Conservation (phyloP, 2,113 vertebrate genomes). For the Cryptomyrus ogoouensis region DNA sequence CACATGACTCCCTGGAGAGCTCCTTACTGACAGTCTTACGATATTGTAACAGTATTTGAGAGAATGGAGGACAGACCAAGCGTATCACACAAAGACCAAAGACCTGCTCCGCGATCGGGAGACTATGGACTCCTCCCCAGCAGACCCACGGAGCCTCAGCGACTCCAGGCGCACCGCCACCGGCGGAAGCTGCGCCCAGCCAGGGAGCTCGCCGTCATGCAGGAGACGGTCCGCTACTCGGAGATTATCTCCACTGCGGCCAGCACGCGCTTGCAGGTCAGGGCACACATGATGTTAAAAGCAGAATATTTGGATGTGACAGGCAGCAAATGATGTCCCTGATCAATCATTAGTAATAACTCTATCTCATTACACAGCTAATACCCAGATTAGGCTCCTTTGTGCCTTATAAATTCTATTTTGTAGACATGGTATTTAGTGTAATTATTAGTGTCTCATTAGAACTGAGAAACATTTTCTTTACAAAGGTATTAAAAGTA, state of each 20-base stretch:
- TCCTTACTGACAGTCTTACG: not conserved
- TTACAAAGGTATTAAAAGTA: not conserved
- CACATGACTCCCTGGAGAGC: not conserved
- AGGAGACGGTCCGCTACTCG: constrained; percentile 57
- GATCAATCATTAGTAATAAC: not conserved
- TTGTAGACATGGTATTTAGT: not conserved
- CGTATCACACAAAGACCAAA: not conserved
- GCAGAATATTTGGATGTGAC: not conserved
- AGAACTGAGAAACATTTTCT: not conserved
- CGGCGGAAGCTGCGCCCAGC: constrained; percentile 25
- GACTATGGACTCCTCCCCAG: constrained; percentile 38
- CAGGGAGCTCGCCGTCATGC: constrained; percentile 41
- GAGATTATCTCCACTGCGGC: constrained; percentile 50
- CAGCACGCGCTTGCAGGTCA: constrained; percentile 53
- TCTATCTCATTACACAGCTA: not conserved
- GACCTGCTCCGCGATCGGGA: not conserved
- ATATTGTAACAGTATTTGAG: not conserved
- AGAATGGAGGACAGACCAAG: constrained; percentile 40
- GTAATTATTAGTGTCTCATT: not conserved
- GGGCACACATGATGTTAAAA: constrained; percentile 18
- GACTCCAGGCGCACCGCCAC: constrained; percentile 4
- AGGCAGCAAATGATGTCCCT: not conserved
- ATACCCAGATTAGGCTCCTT: not conserved
- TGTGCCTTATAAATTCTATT: not conserved
- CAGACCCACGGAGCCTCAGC: constrained; percentile 25